Evolutionary conservation across 2,888 invertebrate genomes (phyloP), one percentile per base, ranked within the genome.

Genomic region (Zygogramma bicolorata): DNA sequence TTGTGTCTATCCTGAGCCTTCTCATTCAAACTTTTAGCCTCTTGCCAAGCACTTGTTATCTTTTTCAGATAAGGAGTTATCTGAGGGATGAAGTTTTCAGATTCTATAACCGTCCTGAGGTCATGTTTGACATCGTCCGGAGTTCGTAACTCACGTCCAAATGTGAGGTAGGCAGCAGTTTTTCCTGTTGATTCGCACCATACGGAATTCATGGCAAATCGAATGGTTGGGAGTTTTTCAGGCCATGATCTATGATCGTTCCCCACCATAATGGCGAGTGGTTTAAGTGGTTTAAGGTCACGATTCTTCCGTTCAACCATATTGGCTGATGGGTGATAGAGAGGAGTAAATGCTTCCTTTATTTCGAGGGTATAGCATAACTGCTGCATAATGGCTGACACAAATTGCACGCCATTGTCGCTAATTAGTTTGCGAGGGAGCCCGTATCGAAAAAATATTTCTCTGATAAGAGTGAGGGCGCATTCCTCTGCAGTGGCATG

Each of bases 331-430:
- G n/a, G n/a, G n/a, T n/a, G n/a, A n/a, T n/a, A n/a, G n/a, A 79
- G 59, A 3, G 80, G 81, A 1, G 75, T 82, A 7, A 82, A 75
- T 0, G 42, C 20, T 49, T 85, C 83, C 10, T 77, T 72, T 1
- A 85, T 81, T 0, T 71, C 74, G 2, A 85, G 60, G 53, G 80
- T 80, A 42, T 73, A 80, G 0, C 76, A 71, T 25, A 83, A 71
- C 57, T 85, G 79, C 66, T 85, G 85, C 83, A 84, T 84, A 0
- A 82, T 71, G 4, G 62, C 78, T n/a, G 79, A 76, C 1, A 84
- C 73, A 65, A 85, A 85, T 75, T 81, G 84, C 46, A 79, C 27
- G 4, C 82, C 86, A 67, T 86, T 86, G 68, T 87, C 85, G 29
- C 80, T 81, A 1, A 82, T 81, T 0, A 87, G 61, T 49, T 81